Percentiles rank a stretch among this genome's conserved stretches.
These are phyloP conservation scores for Germaria angustata DNA, from an alignment of 2,888 invertebrate species.

Conservation along the genomic window DNA sequence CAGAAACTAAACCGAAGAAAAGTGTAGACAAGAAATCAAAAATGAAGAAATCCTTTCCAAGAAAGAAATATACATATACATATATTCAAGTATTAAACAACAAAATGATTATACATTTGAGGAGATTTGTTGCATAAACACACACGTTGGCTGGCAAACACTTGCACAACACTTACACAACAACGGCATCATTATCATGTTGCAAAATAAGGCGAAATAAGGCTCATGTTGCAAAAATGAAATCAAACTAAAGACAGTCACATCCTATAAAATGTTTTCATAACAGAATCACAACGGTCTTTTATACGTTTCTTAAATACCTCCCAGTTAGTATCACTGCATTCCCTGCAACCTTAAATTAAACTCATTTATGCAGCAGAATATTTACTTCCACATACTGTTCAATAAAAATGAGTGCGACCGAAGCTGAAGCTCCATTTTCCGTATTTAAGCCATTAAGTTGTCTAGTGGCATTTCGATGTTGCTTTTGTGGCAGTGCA, in stretches of 20 bases:
- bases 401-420: background rate
- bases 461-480: constrained; percentile 35
- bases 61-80: constrained; percentile 17
- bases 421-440: background rate
- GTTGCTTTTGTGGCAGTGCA: constrained; percentile 26
- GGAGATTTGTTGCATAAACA: constrained; percentile 29
- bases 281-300: constrained; percentile 15
- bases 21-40: constrained; percentile 14
- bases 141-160: background rate
- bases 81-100: background rate
- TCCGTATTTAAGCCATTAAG: constrained; percentile 36
- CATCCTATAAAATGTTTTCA: constrained; percentile 28
- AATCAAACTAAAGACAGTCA: constrained; percentile 18
- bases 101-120: constrained; percentile 13
- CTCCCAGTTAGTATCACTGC: constrained; percentile 57
- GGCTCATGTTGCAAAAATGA: constrained; percentile 61
- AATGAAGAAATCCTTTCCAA: constrained; percentile 61
- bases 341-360: constrained; percentile 27
- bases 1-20: constrained; percentile 1
- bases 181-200: constrained; percentile 34
- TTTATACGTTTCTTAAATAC: constrained; percentile 17
- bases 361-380: constrained; percentile 29
- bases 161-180: background rate
- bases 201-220: constrained; percentile 63
- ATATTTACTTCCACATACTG: constrained; percentile 9